Evolutionary conservation across 2,113 vertebrate genomes (phyloP), one percentile per base, ranked within the genome.

Genomic region (Xiphorhynchus elegans): DNA sequence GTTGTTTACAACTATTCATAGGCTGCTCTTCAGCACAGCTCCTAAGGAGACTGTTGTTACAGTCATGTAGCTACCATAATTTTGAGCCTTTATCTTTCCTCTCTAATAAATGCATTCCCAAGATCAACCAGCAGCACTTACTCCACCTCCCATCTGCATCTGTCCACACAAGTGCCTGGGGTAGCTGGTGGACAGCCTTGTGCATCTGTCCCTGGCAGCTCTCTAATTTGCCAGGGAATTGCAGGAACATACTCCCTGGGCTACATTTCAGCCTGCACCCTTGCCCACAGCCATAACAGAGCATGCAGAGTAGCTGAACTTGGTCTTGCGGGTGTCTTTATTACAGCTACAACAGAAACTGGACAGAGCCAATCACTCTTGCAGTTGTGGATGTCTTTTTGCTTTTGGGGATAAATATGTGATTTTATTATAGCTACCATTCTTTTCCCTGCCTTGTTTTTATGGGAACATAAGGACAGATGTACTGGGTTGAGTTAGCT

Each of bases 121-220:
- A 56, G 29, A 53, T 31, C 60, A 91, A 20, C 26, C 23, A 87
- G 60, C 60, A 72, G 39, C 24, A 52, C 16, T 52, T 25, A 3
- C 44, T 47, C 24, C 21, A 52, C 24, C 29, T 63, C 13, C 64
- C 69, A 19, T 39, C 69, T 87, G 56, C 72, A 60, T 85, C 44
- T 75, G 24, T 33, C 39, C 56, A 37, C 52, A 42, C 13, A 40
- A 75, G 59, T 1, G 37, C 73, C 80, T 35, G 55, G 44, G 59
- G n/a, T 46, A 46, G 39, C 29, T 64, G 20, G 35, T 82, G 70
- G 44, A 31, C 66, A 93, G 49, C 31, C 29, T 26, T 6, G 17
- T 79, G 52, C 70, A 85, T 87, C 89, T 93, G 66, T 49, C 19
- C 64, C 42, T 89, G 69, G 62, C 87, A 95, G 89, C 49, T 87